Evolutionary conservation across 2,797 vertebrate genomes (phyloP).

Genomic region (Rhabdophis nuchalis): DNA sequence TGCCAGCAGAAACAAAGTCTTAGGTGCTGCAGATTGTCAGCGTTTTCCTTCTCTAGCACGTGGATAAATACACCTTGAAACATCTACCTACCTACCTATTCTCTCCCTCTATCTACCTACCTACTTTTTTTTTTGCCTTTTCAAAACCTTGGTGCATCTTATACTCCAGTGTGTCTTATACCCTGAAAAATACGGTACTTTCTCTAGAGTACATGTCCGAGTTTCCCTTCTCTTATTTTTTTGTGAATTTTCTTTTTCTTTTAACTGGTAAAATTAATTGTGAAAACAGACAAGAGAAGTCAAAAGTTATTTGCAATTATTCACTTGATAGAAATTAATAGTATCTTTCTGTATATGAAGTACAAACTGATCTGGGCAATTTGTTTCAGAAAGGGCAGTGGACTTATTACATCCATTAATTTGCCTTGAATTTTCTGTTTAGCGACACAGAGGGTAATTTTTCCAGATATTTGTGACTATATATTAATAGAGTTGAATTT

Average conservation of each 20-base stretch:
- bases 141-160: too few species aligned
- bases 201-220: neutral
- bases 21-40: too few species aligned
- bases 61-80: too few species aligned
- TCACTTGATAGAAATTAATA: neutral
- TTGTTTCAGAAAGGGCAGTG: neutral
- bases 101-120: too few species aligned
- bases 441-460: neutral
- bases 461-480: neutral
- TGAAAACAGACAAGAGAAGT: neutral
- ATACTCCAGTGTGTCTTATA: too few species aligned
- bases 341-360: neutral
- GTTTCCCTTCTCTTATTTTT: neutral
- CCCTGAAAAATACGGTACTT: too few species aligned
- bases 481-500: neutral
- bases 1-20: too few species aligned
- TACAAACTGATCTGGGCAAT: neutral
- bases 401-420: neutral
- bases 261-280: neutral
- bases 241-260: neutral
- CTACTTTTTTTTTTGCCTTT: too few species aligned
- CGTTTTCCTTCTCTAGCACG: too few species aligned
- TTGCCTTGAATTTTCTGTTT: neutral
- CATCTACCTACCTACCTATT: too few species aligned
- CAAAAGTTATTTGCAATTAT: neutral